A percentile compares a stretch with the other conserved stretches of the same genome.
phyloP scores from a whole-genome alignment of 1,140 invertebrate species.

The Epicauta chinensis region DNA sequence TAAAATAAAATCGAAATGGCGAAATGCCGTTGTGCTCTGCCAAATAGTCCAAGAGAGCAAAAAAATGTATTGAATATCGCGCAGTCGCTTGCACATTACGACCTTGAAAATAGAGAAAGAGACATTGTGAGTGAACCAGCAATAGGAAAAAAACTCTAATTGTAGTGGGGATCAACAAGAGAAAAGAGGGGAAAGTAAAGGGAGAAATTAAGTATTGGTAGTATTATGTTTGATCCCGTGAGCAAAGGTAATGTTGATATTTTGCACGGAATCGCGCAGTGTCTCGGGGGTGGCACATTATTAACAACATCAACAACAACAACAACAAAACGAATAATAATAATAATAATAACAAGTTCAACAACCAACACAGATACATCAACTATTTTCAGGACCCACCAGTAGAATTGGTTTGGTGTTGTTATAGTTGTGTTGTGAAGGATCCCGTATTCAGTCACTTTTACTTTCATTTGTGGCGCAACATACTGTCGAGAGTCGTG shows the following conservation, averaged over 20 bases:
- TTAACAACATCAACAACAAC: background rate
- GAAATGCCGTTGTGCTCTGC: slow-evolving; percentile 18
- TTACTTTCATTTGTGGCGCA: slow-evolving; percentile 44
- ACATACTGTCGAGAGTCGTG: slow-evolving; percentile 36
- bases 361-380: no score
- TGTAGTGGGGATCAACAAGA: slow-evolving; percentile 31
- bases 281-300: slow-evolving; percentile 17
- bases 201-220: slow-evolving; percentile 42
- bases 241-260: slow-evolving; percentile 26
- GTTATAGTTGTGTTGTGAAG: slow-evolving; percentile 30
- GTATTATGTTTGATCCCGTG: slow-evolving; percentile 37
- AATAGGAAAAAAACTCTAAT: slow-evolving; percentile 36
- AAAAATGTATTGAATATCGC: slow-evolving; percentile 21
- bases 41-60: slow-evolving; percentile 22
- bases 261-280: slow-evolving; percentile 19
- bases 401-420: no score
- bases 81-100: slow-evolving; percentile 26
- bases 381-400: no score
- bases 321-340: no score
- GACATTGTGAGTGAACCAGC: slow-evolving; percentile 32
- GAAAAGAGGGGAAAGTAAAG: slow-evolving; percentile 44
- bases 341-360: no score
- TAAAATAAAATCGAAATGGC: slow-evolving; percentile 26
- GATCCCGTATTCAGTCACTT: slow-evolving; percentile 38
- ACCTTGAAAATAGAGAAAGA: slow-evolving; percentile 44